Percentiles rank a stretch among this genome's conserved stretches.
Evolutionary conservation across 2,113 vertebrate species (phyloP).

Genomic region (Indicator indicator): DNA sequence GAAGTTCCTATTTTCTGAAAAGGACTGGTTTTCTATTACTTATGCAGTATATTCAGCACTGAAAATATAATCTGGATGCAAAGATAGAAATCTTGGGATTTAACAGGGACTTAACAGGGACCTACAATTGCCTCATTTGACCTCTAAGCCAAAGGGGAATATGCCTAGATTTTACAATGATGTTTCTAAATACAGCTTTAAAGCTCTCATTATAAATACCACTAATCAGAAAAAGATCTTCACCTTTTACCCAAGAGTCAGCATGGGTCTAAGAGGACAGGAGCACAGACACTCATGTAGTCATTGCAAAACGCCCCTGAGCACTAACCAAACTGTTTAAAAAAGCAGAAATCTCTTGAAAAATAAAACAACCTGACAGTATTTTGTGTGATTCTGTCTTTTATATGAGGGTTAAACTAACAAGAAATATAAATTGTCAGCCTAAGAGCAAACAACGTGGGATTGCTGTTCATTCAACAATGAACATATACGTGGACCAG

Average conservation of each 20-base stretch:
- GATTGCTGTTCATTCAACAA: background rate
- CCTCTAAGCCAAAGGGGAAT: background rate
- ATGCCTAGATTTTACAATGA: background rate
- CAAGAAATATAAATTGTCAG: background rate
- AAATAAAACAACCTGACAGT: background rate
- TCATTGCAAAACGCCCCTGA: background rate
- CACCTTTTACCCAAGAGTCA: background rate
- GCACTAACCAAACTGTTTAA: background rate
- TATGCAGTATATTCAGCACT: background rate
- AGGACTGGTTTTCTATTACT: background rate
- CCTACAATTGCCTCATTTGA: constrained; percentile 12
- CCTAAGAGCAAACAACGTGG: background rate
- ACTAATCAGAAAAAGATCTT: background rate
- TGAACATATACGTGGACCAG: fast-evolving
- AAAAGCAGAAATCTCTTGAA: background rate
- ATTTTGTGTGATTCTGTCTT: background rate
- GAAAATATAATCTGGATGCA: constrained; percentile 5
- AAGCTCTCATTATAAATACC: background rate
- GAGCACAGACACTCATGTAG: background rate
- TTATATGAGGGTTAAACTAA: background rate
- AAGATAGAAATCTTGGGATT: background rate
- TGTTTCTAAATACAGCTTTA: background rate
- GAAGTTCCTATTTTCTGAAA: background rate
- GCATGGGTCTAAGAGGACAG: background rate
- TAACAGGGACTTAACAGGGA: background rate